Base-by-base conservation (phyloP, 2,113 vertebrate genomes). In the Leucopsar rothschildi region DNA sequence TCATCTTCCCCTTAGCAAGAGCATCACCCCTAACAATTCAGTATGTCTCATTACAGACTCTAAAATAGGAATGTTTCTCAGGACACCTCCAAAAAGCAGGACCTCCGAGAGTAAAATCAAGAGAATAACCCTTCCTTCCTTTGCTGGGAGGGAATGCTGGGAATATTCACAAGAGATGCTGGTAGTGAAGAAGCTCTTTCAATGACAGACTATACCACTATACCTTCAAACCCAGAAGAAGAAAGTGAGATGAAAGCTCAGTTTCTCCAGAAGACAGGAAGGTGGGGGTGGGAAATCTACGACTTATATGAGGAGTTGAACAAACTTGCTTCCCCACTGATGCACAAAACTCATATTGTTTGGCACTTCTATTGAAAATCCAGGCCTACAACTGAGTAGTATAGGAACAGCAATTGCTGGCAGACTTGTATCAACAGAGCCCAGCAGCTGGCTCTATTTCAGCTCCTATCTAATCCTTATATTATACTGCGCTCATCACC, bases 391-490 rank as follows among this genome's bases (percentile, higher is more conserved):
- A 85, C 91, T 23, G 59, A 90, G 90, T 72, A 77, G 56, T 50
- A 91, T 3, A 91, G 72, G 66, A 94, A 85, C 57, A 95, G 87
- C 75, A 90, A 79, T 85, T 85, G 85, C 90, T 95, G 94, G 78
- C 87, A 92, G 68, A 80, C 90, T 92, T 90, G 90, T 95, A 97
- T 95, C 94, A 93, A 94, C 93, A 73, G 45, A 89, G 65, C 77
- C 94, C 96, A 97, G 94, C 91, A 95, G 87, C 20, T 96, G 90
- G 89, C 89, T 96, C 75, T 76, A 66, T 94, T 96, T 95, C 96
- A 95, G 75, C 56, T 92, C 79, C 94, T 92, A 93, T 92, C 87
- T 97, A 96, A 95, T 97, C 85, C 87, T 92, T 90, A 61, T 72
- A 93, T 95, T 94, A 92, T 72, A 91, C 82, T 55, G 47, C 0